Evolutionary conservation across 2,797 vertebrate genomes (phyloP), one percentile per base, ranked within the genome.

Genomic region (Otolemur crassicaudatus): DNA sequence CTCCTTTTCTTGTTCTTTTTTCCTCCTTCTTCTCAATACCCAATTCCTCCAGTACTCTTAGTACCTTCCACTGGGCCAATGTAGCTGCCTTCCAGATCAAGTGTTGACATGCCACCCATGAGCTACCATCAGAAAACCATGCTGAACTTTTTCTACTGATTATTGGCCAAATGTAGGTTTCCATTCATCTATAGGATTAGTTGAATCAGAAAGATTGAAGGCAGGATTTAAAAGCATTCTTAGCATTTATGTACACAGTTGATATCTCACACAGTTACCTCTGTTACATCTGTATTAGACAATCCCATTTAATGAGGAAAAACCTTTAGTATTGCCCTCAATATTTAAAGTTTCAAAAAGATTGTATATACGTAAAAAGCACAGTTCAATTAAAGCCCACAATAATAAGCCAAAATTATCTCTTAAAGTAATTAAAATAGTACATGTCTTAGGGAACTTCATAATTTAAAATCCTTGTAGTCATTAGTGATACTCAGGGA

Each of bases 1-100:
- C 5, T 67, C 1, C n/a, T 34, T 14, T 5, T 22, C 31, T 9
- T 49, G 4, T 37, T 14, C 8, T 37, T 2, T 25, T 13, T 4
- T 14, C 13, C 79, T 60, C 7, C 58, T 31, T 12, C 60, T 43
- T 46, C 19, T 63, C 11, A 5, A 3, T 43, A 5, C 53, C 40
- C 13, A 90, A 17, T 46, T 25, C 22, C n/a, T 86, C 5, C 20
- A 72, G 12, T 49, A 69, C 14, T 87, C 63, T 67, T 67, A 60
- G 25, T 19, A 73, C 7, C 9, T 72, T 80, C 0, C 31, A 23
- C 7, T 58, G 19, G 1, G 7, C 7, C 76, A 17, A 27, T 14
- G 25, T 8, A 67, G 27, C 11, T 56, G 20, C 6, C 29, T 70
- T 93, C 10, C 37, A 61, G 9, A 61, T 70, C 58, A 58, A 63